Conservation (phyloP, 2,888 invertebrate species). For the Rotaria macrura region DNA sequence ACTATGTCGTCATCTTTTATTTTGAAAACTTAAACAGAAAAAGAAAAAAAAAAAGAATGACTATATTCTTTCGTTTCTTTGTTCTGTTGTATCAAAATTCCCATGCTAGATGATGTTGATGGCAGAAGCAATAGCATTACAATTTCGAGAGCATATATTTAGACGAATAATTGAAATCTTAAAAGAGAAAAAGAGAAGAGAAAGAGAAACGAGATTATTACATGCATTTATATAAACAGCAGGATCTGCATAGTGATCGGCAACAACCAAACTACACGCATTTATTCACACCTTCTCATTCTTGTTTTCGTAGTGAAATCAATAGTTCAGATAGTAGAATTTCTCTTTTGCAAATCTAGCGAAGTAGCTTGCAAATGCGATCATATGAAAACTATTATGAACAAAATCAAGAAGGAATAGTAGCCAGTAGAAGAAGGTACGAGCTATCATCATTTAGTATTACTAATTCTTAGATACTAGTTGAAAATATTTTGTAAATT, state of each 20-base stretch:
- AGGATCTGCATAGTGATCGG: not conserved
- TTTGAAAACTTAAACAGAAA: not conserved
- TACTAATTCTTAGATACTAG: too few species aligned
- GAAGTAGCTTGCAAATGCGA: not conserved
- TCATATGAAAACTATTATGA: not conserved
- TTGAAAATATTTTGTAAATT: too few species aligned
- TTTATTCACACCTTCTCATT: not conserved
- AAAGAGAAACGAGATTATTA: not conserved
- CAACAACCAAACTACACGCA: not conserved
- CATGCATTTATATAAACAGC: not conserved
- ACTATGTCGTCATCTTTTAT: not conserved
- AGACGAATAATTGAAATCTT: not conserved
- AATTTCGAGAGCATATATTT: not conserved
- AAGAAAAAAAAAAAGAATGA: not conserved
- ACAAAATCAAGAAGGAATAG: not conserved
- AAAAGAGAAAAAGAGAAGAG: not conserved
- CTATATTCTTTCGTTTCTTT: not conserved
- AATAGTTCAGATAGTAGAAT: too few species aligned
- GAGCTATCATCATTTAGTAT: too few species aligned
- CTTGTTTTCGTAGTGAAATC: too few species aligned
- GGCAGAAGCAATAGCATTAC: not conserved
- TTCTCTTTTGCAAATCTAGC: too few species aligned
- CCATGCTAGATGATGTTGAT: not conserved
- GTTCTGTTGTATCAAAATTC: not conserved
- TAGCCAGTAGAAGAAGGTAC: not conserved